Evolutionary conservation across 2,888 invertebrate species (phyloP).

Genomic region (Agapetus fuscipes): DNA sequence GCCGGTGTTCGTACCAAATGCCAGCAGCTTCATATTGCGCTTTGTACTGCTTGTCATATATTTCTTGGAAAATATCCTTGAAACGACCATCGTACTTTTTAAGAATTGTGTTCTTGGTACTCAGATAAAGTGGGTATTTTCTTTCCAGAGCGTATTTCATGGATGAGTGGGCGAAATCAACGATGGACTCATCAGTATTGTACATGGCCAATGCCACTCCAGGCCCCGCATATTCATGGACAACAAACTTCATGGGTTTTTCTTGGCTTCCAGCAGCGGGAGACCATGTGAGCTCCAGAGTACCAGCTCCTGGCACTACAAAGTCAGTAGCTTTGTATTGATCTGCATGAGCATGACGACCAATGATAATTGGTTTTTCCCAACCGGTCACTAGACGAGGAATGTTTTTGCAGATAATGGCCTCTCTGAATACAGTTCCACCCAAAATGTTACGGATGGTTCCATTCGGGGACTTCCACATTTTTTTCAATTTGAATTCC

Average conservation of each 20-base stretch:
- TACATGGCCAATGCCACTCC: constrained; percentile 94
- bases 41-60: constrained; percentile 86
- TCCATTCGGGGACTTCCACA: constrained; percentile 89
- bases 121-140: constrained; percentile 83
- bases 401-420: constrained; percentile 86
- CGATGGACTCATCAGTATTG: constrained; percentile 92
- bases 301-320: constrained; percentile 85
- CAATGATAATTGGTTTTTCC: constrained; percentile 96
- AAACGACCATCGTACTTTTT: constrained; percentile 95
- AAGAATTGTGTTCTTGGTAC: constrained; percentile 94
- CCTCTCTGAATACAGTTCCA: constrained; percentile 75
- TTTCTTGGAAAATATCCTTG: constrained; percentile 94
- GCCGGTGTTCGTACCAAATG: constrained; percentile 96
- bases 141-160: constrained; percentile 82
- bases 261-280: constrained; percentile 50
- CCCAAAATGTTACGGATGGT: constrained; percentile 83
- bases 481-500: constrained; percentile 77
- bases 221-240: constrained; percentile 76
- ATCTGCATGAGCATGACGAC: constrained; percentile 96
- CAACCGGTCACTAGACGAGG: constrained; percentile 91
- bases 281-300: constrained; percentile 74
- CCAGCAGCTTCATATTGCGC: constrained; percentile 69
- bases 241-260: constrained; percentile 55
- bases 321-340: constrained; percentile 97
- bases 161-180: constrained; percentile 91